Evolutionary conservation across 2,113 vertebrate genomes (phyloP), one percentile per base, ranked within the genome.

Genomic region (Xiphophorus couchianus): DNA sequence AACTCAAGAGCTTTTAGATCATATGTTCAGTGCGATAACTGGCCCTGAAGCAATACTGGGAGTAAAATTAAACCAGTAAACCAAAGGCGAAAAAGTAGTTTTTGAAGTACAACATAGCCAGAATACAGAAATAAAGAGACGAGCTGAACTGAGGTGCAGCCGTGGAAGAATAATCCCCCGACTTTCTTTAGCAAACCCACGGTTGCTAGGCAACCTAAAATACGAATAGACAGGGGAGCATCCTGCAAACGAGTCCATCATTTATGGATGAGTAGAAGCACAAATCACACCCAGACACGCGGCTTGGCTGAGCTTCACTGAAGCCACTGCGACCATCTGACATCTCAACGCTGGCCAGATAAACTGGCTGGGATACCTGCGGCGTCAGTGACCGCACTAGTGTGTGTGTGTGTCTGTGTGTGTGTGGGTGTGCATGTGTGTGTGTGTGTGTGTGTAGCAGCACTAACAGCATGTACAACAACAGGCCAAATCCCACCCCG

Each of bases 201-300:
- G 81, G 93, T 94, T 94, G 91, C 92, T 91, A 93, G 83, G 93
- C 91, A 91, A 94, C 91, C 86, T 79, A 91, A 94, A 94, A 94
- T 87, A 91, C 89, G 90, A 93, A 92, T 88, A 90, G 87, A 83
- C 89, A 77, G 80, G 88, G 83, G 83, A 89, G 70, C 81, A 68
- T 88, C 86, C 81, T 81, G 81, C 14, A 69, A 88, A 85, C 33
- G 48, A 76, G 72, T 62, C 81, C 78, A 89, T 91, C 84, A 90
- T 91, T 89, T 90, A 93, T 92, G 90, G 90, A 86, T 92, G 90
- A 91, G 80, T 78, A 85, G 77, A 33, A 30, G 81, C 89, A 91
- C 80, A 78, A 79, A 87, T 69, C 76, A 19, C 76, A 84, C 74
- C 51, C 42, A 76, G 76, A 71, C 82, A 78, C 66, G 66, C 33